These are phyloP conservation scores for Miltochrista miniata DNA, from an alignment of 2,888 invertebrate genomes.

Conservation along the genomic window DNA sequence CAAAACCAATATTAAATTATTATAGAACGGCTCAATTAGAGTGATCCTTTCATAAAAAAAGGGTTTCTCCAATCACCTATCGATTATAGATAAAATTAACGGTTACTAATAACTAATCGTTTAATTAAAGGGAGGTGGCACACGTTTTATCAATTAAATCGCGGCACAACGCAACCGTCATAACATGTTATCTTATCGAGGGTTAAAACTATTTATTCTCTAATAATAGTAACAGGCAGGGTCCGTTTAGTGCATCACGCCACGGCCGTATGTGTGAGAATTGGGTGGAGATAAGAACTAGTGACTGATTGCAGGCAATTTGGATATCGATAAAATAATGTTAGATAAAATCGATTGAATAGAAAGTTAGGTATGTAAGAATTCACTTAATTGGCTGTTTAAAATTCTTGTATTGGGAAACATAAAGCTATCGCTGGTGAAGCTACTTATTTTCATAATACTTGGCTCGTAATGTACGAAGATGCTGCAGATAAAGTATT, in stretches of 20 bases:
- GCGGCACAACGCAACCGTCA: slow-evolving; percentile 42
- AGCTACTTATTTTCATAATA: background rate
- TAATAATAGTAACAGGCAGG: slow-evolving; percentile 48
- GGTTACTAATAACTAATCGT: slow-evolving; percentile 51
- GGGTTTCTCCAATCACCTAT: slow-evolving; percentile 22
- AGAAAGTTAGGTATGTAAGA: slow-evolving; percentile 29
- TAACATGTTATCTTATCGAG: slow-evolving; percentile 62
- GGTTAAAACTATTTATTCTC: slow-evolving; percentile 53
- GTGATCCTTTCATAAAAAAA: slow-evolving; percentile 21
- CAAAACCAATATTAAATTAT: slow-evolving; percentile 16
- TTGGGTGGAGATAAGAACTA: slow-evolving; percentile 47
- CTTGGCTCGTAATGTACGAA: slow-evolving; percentile 1
- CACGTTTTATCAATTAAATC: slow-evolving; percentile 48
- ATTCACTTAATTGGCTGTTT: slow-evolving; percentile 11
- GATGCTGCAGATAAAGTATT: background rate
- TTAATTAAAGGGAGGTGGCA: slow-evolving; percentile 43
- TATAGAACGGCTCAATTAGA: slow-evolving; percentile 10
- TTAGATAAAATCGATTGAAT: slow-evolving; percentile 33
- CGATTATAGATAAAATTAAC: slow-evolving; percentile 38
- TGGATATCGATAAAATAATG: slow-evolving; percentile 47
- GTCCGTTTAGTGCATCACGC: slow-evolving; percentile 52
- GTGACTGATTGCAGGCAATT: slow-evolving; percentile 49
- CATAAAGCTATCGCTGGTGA: background rate
- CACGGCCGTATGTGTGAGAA: slow-evolving; percentile 53
- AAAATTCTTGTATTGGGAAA: slow-evolving; percentile 9